phyloP scores from a whole-genome alignment of 1,140 invertebrate genomes.

The Leptonema lineaticorne region DNA sequence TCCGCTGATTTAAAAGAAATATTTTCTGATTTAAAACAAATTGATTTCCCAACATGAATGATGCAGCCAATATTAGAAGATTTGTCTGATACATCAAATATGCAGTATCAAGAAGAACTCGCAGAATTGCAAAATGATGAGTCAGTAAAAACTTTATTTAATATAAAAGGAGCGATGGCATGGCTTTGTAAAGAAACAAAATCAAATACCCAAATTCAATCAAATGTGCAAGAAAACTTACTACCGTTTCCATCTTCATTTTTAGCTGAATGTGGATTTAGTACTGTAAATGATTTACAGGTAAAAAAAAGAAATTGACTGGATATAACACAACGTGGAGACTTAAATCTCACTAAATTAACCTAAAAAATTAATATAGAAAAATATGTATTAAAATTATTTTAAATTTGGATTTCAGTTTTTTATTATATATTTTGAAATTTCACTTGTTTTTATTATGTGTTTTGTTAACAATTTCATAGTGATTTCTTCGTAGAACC shows the following conservation, averaged over 20 bases:
- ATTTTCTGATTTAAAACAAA: conserved; percentile 12
- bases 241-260: conserved; percentile 20
- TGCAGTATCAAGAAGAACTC: conserved; percentile 6
- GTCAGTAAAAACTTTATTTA: conserved; percentile 15
- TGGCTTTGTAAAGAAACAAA: conserved; percentile 17
- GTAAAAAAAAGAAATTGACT: too few species aligned
- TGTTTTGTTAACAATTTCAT: too few species aligned
- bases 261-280: too few species aligned
- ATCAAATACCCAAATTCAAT: neutral
- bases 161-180: conserved; percentile 17
- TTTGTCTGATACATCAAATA: neutral
- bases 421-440: too few species aligned
- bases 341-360: too few species aligned
- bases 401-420: too few species aligned
- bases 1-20: neutral
- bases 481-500: too few species aligned
- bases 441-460: too few species aligned
- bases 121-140: conserved; percentile 12
- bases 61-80: neutral
- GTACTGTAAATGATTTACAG: too few species aligned
- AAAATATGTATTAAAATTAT: too few species aligned
- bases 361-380: too few species aligned
- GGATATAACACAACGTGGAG: too few species aligned
- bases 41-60: neutral
- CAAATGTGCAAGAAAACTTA: conserved; percentile 13